Evolutionary conservation across 1,140 invertebrate species (phyloP), one percentile per base, ranked within the genome.

Genomic region (Drosophila nebulosa): DNA sequence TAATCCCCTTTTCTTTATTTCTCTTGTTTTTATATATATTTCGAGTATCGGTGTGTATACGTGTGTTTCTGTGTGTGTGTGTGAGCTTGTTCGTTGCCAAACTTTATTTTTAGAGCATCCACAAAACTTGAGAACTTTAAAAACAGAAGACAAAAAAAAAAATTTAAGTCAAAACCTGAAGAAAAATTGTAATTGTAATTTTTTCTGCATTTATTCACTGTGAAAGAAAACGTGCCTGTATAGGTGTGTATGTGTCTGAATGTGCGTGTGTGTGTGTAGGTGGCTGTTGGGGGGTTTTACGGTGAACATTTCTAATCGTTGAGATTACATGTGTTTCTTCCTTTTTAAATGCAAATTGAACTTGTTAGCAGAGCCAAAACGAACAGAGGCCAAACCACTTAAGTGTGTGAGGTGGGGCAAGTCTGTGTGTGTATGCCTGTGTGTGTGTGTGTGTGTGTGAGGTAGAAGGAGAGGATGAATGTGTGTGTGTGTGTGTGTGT

Each of bases 331-430:
- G 81, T 85, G 81, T 85, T 86, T 78, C 74, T 86, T 57, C 73
- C 78, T 86, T 85, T 84, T 85, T 81, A 86, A 85, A 85, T 85
- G 81, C 81, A 85, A 86, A 85, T 85, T 86, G 78, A 86, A 85
- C 81, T 86, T 85, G 81, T 85, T 81, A 86, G 78, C 74, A 81
- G 63, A 74, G 74, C 69, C 68, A 69, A 70, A 61, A 64, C 26
- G 22, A 70, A 36, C 68, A 74, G 52, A 68, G 69, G 77, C 74
- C 77, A 79, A 77, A 74, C 61, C 74, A 77, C 65, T 77, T 62
- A 79, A 39, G 18, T 58, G 39, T 46, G 39, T 46, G 39, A 46
- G 39, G 4, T 16, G 6, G 14, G 14, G 9, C 30, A 32, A 12
- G 10, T 12, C 2, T 12, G 10, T 32, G 10, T 6, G 27, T 9